These are phyloP conservation scores for Lasioglossum morio DNA, from an alignment of 2,888 invertebrate genomes.

Conservation along the genomic window DNA sequence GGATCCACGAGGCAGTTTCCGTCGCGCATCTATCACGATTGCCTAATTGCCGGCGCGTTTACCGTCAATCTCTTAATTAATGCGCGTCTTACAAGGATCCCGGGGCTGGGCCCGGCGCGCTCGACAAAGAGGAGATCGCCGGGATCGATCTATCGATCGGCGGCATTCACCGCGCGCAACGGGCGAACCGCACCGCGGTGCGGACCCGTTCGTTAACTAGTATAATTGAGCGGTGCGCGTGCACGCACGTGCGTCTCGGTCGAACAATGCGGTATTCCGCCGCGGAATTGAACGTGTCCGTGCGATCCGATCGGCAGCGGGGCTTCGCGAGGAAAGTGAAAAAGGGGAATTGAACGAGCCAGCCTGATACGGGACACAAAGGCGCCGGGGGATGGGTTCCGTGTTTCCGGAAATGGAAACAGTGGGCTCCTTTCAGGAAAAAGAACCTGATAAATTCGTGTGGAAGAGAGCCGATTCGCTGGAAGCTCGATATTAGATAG, in stretches of 20 bases:
- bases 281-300: slow-evolving; percentile 36
- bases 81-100: slow-evolving; percentile 60
- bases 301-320: slow-evolving; percentile 11
- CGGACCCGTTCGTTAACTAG: slow-evolving; percentile 56
- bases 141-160: slow-evolving; percentile 46
- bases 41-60: slow-evolving; percentile 69
- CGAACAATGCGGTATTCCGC: slow-evolving; percentile 52
- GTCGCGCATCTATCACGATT: slow-evolving; percentile 65
- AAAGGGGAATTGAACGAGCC: slow-evolving; percentile 28
- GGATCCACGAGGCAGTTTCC: slow-evolving; percentile 54
- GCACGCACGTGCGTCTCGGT: slow-evolving; percentile 45
- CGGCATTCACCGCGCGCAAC: neutral
- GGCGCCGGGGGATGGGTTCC: slow-evolving; percentile 26
- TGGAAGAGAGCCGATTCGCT: slow-evolving; percentile 12
- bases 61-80: slow-evolving; percentile 71
- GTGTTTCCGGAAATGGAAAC: slow-evolving; percentile 59
- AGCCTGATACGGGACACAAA: slow-evolving; percentile 47
- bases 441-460: slow-evolving; percentile 40
- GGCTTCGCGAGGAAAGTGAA: neutral
- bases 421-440: slow-evolving; percentile 12
- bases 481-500: neutral
- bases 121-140: slow-evolving; percentile 55
- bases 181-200: slow-evolving; percentile 41
- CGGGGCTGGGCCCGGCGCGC: neutral
- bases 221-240: slow-evolving; percentile 62